Evolutionary conservation across 2,888 invertebrate genomes (phyloP), one percentile per base, ranked within the genome.

Genomic region (Sycophila texana): DNA sequence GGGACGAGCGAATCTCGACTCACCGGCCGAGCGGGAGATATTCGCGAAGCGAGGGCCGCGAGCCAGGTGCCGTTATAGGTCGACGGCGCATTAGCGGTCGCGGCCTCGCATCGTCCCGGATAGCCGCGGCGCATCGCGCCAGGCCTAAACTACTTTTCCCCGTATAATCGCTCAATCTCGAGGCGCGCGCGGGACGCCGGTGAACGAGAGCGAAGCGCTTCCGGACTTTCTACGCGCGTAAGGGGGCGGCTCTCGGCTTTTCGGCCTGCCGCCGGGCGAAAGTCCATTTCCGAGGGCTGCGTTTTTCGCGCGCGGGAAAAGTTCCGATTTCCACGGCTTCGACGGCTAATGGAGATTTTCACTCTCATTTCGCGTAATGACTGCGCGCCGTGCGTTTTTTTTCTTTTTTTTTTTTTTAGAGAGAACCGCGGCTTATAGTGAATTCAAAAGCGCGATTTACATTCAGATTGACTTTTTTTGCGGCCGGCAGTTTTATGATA

Each of bases 61-160:
- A 49, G 13, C 53, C 68, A 73, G 74, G 70, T 76, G 70, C 81
- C 81, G 81, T 81, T 81, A 81, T 76, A 71, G 79, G 81, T 79
- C 79, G 79, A 30, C 67, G 39, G 39, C 61, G 47, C 53, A 74
- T 76, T 58, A 68, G 55, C 49, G 72, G 39, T 55, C 18, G 63
- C 39, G 13, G 63, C 61, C 39, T 39, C 39, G 39, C 47, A 47
- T 30, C 70, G 78, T 65, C 78, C 78, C 65, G 78, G 55, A 76
- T 81, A 77, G 12, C 26, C 65, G 65, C 20, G 20, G 22, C 72
- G 53, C 53, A 22, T 55, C 10, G 73, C 26, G 13, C n/a, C n/a
- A 60, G 70, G 71, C 58, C 68, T 76, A 80, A 49, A 30, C 81
- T 81, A 77, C 77, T 81, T 81, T 39, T 78, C 77, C 20, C 77